Percentiles rank a stretch among this genome's conserved stretches.
Evolutionary conservation across 2,113 vertebrate species (phyloP).

Genomic region (Cranoglanis bouderius): DNA sequence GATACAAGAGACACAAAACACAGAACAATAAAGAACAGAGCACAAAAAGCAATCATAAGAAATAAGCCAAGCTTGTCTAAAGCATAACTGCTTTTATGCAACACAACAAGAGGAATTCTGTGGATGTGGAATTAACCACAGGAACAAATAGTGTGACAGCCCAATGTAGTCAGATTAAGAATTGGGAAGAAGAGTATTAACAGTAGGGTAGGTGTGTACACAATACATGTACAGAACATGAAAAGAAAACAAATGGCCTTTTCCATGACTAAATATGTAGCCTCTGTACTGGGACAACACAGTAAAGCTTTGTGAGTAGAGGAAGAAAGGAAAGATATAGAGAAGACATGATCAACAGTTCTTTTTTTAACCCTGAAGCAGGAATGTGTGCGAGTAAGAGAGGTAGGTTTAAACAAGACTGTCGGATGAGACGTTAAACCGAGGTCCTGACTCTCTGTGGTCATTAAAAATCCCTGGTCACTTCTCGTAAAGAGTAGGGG

Average conservation of each 20-base stretch:
- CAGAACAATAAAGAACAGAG: background rate
- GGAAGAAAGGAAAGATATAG: conserved; percentile 59
- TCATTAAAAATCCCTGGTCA: too few relatives aligned
- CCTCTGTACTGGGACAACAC: background rate
- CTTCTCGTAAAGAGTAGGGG: too few relatives aligned
- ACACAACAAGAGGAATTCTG: conserved; percentile 53
- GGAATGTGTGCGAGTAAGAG: too few relatives aligned
- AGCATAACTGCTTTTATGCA: background rate
- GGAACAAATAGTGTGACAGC: conserved; percentile 58
- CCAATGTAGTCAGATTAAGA: conserved; percentile 2
- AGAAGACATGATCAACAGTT: conserved; percentile 56
- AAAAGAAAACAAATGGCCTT: background rate
- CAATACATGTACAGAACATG: background rate
- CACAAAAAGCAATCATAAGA: background rate
- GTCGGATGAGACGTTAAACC: too few relatives aligned
- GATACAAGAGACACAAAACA: conserved; percentile 13
- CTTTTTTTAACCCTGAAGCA: conserved; percentile 29
- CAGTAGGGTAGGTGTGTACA: background rate
- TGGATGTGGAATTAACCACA: conserved; percentile 50
- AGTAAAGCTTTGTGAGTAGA: conserved; percentile 28
- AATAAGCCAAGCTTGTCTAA: conserved; percentile 10
- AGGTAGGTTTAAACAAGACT: background rate
- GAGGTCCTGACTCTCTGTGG: too few relatives aligned
- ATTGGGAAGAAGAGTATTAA: background rate
- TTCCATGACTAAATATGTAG: background rate